Evolutionary conservation across 2,888 invertebrate genomes (phyloP), one percentile per base, ranked within the genome.

Genomic region (Phragmatobia fuliginosa): DNA sequence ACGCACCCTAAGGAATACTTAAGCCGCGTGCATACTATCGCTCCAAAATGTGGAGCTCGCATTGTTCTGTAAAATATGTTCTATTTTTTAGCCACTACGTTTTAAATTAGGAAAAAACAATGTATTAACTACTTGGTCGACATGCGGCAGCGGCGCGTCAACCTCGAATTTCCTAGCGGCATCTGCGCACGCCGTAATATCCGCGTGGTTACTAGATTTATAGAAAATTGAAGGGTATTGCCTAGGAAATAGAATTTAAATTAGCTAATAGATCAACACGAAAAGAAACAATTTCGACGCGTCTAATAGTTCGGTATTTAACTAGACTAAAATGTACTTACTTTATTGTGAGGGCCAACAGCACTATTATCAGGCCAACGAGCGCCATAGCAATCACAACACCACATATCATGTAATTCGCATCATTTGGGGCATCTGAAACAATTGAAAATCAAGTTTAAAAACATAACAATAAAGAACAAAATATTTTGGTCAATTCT

Each of bases 391-490:
- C 97, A 90, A 97, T 97, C 88, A 97, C 96, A 83, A 98, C 97
- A 77, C 97, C 97, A 88, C 97, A 97, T 93, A 97, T 97, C 97
- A 97, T 97, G 96, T 97, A 97, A 93, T 97, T 96, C 92, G 97
- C 97, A 95, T 97, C 97, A 94, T 96, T 97, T 73, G 97, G 97
- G 87, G 97, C 97, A 96, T 97, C 97, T 98, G 96, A 59, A 97
- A 97, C 87, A 94, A 94, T 84, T 83, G 75, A 88, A 88, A 84
- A 69, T 5, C 68, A 71, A 79, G 81, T 80, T 80, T 83, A 75
- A 65, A 4, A 28, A 21, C 18, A 5, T 1, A 0, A 0, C 0
- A 0, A 16, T 60, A 76, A 73, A 41, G 11, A n/a, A 25, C 38
- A 69, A 67, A 63, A 21, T 69, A 36, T n/a, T n/a, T 7, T 33